Evolutionary conservation across 2,888 invertebrate genomes (phyloP), one percentile per base, ranked within the genome.

Genomic region (Phyto melanocephala): DNA sequence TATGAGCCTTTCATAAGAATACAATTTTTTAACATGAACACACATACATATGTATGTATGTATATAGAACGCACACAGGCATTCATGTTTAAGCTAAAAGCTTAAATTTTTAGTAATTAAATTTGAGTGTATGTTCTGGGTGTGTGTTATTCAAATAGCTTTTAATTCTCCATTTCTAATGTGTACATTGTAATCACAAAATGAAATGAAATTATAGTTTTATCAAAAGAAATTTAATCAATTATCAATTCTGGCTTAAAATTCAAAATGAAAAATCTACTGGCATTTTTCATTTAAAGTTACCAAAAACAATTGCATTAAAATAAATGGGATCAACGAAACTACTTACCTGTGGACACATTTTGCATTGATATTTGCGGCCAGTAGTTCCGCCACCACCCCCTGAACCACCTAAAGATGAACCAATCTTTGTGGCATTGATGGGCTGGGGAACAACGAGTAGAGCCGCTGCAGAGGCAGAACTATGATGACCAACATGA

Each of bases 341-440:
- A 50, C 4, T 54, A 92, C 95, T 93, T 92, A 98, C 98, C 97
- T 98, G 97, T 85, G 97, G 97, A 91, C 97, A 97, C 97, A 98
- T 98, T 92, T 98, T 98, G 94, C 97, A 97, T 91, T 97, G 97
- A 92, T 97, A 98, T 92, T 97, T 98, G 90, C 97, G 87, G 63
- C 92, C 91, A 81, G 90, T 92, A 71, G 84, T 6, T 11, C 81
- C 84, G 8, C 82, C 77, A 10, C 67, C 76, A 8, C 52, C 68
- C 4, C 70, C 77, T 3, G 70, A 45, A 62, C 90, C 89, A 6
- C 88, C 87, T 4, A 88, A 86, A 20, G 92, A 91, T 72, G 92
- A 91, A 76, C 92, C 92, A 90, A 93, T 93, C 90, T 93, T 93
- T 74, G 93, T 93, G 78, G 94, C 95, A 90, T 95, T 95, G 77